Conservation (phyloP, 2,113 vertebrate genomes). For the Ptilonorhynchus violaceus region DNA sequence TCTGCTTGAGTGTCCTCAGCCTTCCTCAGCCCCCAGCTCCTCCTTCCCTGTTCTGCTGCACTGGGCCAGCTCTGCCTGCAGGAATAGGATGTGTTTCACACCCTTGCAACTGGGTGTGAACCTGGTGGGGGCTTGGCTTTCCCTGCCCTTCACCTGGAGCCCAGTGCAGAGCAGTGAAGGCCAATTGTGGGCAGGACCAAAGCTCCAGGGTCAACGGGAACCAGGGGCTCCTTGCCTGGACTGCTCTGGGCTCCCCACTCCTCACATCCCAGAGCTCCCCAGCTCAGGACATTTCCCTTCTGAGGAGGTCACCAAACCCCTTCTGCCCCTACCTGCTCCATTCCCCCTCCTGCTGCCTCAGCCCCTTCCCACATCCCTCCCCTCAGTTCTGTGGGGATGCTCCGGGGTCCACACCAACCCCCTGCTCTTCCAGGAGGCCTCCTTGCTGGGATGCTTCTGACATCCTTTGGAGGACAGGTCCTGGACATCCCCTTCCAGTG, state of each 20-base stretch:
- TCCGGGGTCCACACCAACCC: not conserved
- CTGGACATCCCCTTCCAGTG: not conserved
- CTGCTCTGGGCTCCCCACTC: not conserved
- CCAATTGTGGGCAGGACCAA: not conserved
- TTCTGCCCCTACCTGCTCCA: not conserved
- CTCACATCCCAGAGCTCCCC: not conserved
- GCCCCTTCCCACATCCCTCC: not conserved
- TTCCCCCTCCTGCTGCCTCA: not conserved
- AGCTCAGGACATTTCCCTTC: not conserved
- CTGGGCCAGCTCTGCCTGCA: not conserved
- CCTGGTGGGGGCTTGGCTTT: no score
- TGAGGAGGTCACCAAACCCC: not conserved
- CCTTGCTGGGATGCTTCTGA: fast-evolving
- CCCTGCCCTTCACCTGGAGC: not conserved
- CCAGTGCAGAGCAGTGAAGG: not conserved
- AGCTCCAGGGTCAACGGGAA: not conserved
- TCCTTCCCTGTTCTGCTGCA: fast-evolving
- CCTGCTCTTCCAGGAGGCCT: not conserved
- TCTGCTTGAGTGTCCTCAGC: not conserved
- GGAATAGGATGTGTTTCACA: not conserved
- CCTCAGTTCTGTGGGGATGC: not conserved
- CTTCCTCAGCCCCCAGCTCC: not conserved
- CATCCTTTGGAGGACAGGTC: not conserved
- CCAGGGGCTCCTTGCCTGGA: not conserved
- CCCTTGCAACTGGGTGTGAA: not conserved